These are phyloP conservation scores for Melinopterus prodromus DNA, from an alignment of 2,888 invertebrate species.

Conservation along the genomic window DNA sequence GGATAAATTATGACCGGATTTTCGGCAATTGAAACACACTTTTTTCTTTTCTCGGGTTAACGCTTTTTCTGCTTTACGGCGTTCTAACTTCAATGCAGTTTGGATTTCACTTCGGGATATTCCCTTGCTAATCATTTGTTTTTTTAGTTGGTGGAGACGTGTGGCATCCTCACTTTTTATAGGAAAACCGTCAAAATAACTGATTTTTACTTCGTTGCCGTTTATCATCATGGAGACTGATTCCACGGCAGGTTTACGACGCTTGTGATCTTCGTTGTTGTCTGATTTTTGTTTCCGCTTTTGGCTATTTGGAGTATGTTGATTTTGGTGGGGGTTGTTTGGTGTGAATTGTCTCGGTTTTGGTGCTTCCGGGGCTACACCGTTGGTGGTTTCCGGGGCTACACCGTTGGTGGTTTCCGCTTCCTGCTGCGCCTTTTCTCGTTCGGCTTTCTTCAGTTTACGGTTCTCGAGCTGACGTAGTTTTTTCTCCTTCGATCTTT, in stretches of 20 bases:
- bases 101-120: conserved; percentile 74
- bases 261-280: conserved; percentile 56
- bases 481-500: conserved; percentile 40
- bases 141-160: conserved; percentile 68
- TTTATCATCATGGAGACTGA: conserved; percentile 67
- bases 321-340: conserved; percentile 49
- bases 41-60: conserved; percentile 72
- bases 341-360: conserved; percentile 48
- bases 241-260: conserved; percentile 59
- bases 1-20: conserved; percentile 80
- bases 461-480: conserved; percentile 48
- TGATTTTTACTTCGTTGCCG: conserved; percentile 69
- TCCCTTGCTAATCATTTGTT: conserved; percentile 71
- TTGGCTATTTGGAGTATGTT: conserved; percentile 38
- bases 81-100: conserved; percentile 72
- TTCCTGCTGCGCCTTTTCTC: conserved; percentile 34
- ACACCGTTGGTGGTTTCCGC: conserved; percentile 26
- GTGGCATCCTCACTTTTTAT: conserved; percentile 76
- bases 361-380: conserved; percentile 15
- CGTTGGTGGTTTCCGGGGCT: conserved; percentile 25
- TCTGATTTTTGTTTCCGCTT: conserved; percentile 38
- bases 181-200: conserved; percentile 75
- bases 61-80: conserved; percentile 76
- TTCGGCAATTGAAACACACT: conserved; percentile 82
- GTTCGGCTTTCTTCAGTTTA: conserved; percentile 41